Percentiles rank a stretch among this genome's conserved stretches.
Conservation (phyloP, 2,888 invertebrate genomes). For the Athripsodes cinereus region DNA sequence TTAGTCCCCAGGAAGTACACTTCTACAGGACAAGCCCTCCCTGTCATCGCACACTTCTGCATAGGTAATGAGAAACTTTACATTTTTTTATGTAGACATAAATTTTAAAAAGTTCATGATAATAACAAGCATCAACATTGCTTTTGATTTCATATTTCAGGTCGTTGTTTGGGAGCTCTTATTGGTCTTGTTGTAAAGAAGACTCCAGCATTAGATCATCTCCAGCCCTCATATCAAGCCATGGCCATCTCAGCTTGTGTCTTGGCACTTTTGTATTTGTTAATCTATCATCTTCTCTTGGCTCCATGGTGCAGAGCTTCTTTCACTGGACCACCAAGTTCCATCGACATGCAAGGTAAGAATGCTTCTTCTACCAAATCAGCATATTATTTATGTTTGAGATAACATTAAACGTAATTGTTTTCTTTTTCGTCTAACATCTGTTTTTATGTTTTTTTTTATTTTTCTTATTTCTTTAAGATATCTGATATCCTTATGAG, state of each 20-base stretch:
- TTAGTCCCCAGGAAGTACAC: slow-evolving; percentile 71
- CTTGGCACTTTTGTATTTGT: slow-evolving; percentile 62
- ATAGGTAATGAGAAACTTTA: too few relatives aligned
- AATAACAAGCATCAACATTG: too few relatives aligned
- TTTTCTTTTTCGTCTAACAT: too few relatives aligned
- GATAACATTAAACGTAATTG: too few relatives aligned
- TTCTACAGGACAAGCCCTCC: slow-evolving; percentile 71
- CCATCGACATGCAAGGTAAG: slow-evolving; percentile 61
- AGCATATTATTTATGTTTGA: too few relatives aligned
- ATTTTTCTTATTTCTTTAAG: too few relatives aligned
- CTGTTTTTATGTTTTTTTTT: too few relatives aligned
- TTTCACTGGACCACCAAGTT: slow-evolving; percentile 57
- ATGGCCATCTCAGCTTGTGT: slow-evolving; percentile 62
- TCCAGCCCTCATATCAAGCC: slow-evolving; percentile 52
- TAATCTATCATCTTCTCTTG: slow-evolving; percentile 66
- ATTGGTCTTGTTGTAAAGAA: slow-evolving; percentile 52
- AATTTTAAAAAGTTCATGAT: too few relatives aligned
- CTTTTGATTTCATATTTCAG: slow-evolving; percentile 36
- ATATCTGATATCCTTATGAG: too few relatives aligned
- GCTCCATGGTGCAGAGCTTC: slow-evolving; percentile 68
- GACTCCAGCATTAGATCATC: slow-evolving; percentile 38
- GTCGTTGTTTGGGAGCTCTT: slow-evolving; percentile 67
- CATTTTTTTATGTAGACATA: too few relatives aligned
- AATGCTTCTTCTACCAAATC: too few relatives aligned
- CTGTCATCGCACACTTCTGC: slow-evolving; percentile 75